A percentile compares a stretch with the other conserved stretches of the same genome.
Evolutionary conservation across 2,113 vertebrate genomes (phyloP).

Genomic region (Halichoeres trimaculatus): DNA sequence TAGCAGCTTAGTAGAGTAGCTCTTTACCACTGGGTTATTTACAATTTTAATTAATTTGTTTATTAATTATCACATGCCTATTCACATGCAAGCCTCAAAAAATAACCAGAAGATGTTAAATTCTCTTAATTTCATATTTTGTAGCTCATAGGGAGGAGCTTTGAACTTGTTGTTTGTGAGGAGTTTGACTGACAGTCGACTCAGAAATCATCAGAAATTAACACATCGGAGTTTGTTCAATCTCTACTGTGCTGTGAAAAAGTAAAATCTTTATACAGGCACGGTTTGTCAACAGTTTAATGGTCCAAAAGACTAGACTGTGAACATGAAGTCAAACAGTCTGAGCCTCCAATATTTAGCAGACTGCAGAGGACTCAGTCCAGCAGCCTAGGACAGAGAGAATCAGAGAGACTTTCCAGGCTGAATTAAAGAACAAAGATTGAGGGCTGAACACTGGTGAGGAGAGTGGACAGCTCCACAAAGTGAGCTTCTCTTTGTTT

Average conservation of each 20-base stretch:
- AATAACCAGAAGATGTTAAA: too few relatives aligned
- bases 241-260: too few relatives aligned
- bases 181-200: background rate
- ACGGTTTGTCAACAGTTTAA: background rate
- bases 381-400: background rate
- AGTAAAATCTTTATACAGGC: too few relatives aligned
- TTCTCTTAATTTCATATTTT: too few relatives aligned
- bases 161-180: background rate
- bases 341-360: slow-evolving; percentile 1
- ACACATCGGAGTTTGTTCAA: too few relatives aligned
- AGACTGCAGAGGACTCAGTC: background rate
- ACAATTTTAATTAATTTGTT: too few relatives aligned
- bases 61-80: background rate
- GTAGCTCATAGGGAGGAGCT: background rate
- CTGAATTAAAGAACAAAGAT: slow-evolving; percentile 7
- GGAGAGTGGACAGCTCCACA: background rate
- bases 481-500: slow-evolving; percentile 3
- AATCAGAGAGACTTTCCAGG: background rate
- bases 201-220: too few relatives aligned
- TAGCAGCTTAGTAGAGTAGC: background rate
- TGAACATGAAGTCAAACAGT: background rate
- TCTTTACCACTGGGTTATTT: background rate
- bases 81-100: background rate
- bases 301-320: too few relatives aligned
- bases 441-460: background rate